Base-by-base conservation (phyloP, 2,113 vertebrate species). In the Plotosus lineatus region DNA sequence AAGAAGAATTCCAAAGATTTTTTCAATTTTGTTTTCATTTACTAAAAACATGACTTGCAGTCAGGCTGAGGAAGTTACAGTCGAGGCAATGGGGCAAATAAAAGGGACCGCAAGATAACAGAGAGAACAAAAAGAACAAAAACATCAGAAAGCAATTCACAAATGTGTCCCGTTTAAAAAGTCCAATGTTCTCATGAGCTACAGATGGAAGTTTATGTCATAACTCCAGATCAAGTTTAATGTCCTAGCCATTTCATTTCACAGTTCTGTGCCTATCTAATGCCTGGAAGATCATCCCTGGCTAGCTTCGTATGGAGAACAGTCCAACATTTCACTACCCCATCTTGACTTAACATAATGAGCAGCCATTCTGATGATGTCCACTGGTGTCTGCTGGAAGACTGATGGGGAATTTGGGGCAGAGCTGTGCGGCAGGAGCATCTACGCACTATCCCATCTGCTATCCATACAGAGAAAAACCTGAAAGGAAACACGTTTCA, bases 31-130 rank as follows among this genome's bases (percentile, higher is more conserved):
- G 78, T 77, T 78, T 31, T 82, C 78, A 89, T 90, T 92, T 91
- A 91, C 88, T 92, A 88, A 91, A 92, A 93, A 89, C 36, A 85
- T 81, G 84, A 78, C 77, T 87, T 90, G 88, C 83, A 81, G 79
- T 88, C 83, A 89, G 85, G 88, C 87, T 84, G 86, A 89, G 87
- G 82, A 88, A 88, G 88, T 88, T 84, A 90, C 90, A 89, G 79
- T 85, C 78, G 65, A 86, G 83, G 85, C 84, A 86, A 86, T 82
- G 83, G 83, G 82, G 89, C 86, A 91, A 89, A 90, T 74, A 83
- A 89, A 89, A 51, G 31, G 44, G 51, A 74, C 53, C 85, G 82
- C 79, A 80, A 61, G 53, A 42, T 76, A 84, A 87, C 87, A 89
- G 60, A 86, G 87, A 86, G 88, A 80, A 78, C 88, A 86, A 87